Percentiles rank a stretch among this genome's conserved stretches.
phyloP scores from a whole-genome alignment of 2,797 vertebrate species.

The Stomatorhinus walkeri region DNA sequence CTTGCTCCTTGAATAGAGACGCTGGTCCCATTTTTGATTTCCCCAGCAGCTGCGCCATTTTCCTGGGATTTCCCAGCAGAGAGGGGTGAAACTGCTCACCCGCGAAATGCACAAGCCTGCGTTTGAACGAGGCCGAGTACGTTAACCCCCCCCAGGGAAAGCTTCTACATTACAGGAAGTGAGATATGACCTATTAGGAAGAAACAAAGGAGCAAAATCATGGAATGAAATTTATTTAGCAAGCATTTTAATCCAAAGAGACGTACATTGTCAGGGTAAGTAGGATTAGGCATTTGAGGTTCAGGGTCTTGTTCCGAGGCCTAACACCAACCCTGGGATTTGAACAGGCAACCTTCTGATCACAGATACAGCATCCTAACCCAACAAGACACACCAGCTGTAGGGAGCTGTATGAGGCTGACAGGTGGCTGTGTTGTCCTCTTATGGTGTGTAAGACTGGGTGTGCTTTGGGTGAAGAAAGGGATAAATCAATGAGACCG shows the following conservation, averaged over 20 bases:
- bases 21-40: not conserved
- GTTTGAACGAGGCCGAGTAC: not conserved
- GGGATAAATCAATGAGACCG: not conserved
- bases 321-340: not conserved
- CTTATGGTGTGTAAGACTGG: not conserved
- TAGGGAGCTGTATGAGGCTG: not conserved
- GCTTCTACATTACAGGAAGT: not conserved
- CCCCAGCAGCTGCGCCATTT: not conserved
- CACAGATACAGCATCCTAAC: not conserved
- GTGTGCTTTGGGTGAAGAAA: not conserved
- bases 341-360: not conserved
- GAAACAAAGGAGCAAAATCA: not conserved
- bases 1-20: not conserved
- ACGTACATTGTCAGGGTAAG: not conserved
- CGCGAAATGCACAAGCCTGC: too few species aligned
- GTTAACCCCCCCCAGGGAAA: not conserved
- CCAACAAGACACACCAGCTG: not conserved
- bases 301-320: not conserved
- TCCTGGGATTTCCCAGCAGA: constrained; percentile 1
- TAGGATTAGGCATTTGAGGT: not conserved
- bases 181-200: not conserved
- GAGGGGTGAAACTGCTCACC: not conserved
- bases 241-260: not conserved
- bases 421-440: not conserved
- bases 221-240: not conserved